Evolutionary conservation across 2,113 vertebrate species (phyloP), one percentile per base, ranked within the genome.

Genomic region (Triplophysa siluroides): DNA sequence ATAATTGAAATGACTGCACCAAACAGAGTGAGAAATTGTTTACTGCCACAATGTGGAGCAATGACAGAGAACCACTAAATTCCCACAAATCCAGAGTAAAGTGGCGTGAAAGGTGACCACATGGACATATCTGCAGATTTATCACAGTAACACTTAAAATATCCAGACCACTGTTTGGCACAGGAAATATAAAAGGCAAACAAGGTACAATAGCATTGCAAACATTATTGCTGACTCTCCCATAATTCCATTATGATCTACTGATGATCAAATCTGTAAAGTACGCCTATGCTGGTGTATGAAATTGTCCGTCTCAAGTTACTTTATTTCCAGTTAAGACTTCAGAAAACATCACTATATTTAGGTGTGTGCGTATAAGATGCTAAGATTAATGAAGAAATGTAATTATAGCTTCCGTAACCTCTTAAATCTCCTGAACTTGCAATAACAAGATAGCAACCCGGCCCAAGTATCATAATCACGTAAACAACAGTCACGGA

Each of bases 401-500:
- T 58, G n/a, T 21, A 9, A 58, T 58, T 60, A 14, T 18, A 67
- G 16, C 41, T 21, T 80, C 45, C 24, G 67, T 47, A 73, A 73
- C 62, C 19, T 19, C 63, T 52, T 73, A 33, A 76, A 77, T 41
- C 38, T 61, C 43, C 12, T 60, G 54, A 76, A 41, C 43, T 61
- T 76, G 38, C 33, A 83, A 67, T 45, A 63, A 77, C 29, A 72
- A 52, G 21, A 3, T 24, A 43, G n/a, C 70, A 56, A 79, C 75
- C 58, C 54, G 56, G 9, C 18, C 45, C 18, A 61, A 80, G 38
- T 19, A 71, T 52, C 41, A 81, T 52, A 23, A 63, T 81, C 23
- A 63, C 21, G 38, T 50, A 81, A 81, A 76, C 72, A 76, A 76
- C 71, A 72, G 24, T 76, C 69, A 76, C 62, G 54, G 23, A 69